phyloP scores from a whole-genome alignment of 2,113 vertebrate genomes.

The Caloenas nicobarica region DNA sequence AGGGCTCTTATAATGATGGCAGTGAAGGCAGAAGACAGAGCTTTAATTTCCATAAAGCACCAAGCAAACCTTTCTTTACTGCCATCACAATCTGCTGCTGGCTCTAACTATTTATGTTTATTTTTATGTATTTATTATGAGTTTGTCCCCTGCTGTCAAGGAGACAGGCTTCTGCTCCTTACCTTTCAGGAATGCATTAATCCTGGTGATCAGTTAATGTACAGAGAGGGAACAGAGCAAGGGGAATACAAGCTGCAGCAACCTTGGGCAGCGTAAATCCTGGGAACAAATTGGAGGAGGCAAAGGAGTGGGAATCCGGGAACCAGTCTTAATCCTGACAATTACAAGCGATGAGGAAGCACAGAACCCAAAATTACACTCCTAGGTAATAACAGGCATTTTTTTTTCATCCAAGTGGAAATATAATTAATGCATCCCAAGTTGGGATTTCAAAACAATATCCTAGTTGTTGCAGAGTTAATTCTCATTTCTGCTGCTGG shows the following conservation, averaged over 20 bases:
- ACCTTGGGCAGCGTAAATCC: not conserved
- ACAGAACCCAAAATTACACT: slow-evolving; percentile 19
- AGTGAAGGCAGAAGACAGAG: slow-evolving; percentile 60
- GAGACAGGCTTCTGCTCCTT: slow-evolving; percentile 54
- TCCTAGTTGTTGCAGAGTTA: slow-evolving; percentile 1
- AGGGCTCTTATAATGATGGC: slow-evolving; percentile 43
- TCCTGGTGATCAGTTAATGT: slow-evolving; percentile 43
- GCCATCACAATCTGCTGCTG: slow-evolving; percentile 60
- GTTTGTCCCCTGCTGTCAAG: slow-evolving; percentile 47
- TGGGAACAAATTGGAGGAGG: slow-evolving; percentile 8
- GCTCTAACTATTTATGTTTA: slow-evolving; percentile 69
- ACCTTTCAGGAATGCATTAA: slow-evolving; percentile 61
- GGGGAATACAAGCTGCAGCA: slow-evolving; percentile 8
- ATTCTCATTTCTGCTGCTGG: not conserved
- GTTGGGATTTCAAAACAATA: not conserved
- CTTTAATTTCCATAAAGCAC: slow-evolving; percentile 66
- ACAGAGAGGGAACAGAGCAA: not conserved
- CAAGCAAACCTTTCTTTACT: slow-evolving; percentile 57
- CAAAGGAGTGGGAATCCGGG: not conserved
- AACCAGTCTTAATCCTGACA: not conserved
- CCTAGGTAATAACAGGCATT: not conserved
- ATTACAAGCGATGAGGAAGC: not conserved
- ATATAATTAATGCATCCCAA: not conserved
- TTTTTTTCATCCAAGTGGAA: not conserved
- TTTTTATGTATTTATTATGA: slow-evolving; percentile 54